Conservation (phyloP, 37 sponge, comb jelly and placozoan genomes). For the Eunapius fragilis region DNA sequence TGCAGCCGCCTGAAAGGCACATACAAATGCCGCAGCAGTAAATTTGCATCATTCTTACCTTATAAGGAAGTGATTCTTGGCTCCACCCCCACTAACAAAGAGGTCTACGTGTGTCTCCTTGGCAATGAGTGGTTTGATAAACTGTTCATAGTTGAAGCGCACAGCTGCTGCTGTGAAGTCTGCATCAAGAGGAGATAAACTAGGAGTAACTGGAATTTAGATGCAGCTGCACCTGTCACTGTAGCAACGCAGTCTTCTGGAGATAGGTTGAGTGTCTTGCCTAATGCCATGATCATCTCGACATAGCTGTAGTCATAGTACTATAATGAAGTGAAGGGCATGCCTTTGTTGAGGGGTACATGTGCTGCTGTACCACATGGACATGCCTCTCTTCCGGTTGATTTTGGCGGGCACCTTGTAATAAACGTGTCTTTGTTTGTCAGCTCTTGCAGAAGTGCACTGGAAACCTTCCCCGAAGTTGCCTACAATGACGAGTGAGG, state of each 20-base stretch:
- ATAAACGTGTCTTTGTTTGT: constrained; percentile 37
- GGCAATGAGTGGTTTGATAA: constrained; percentile 33
- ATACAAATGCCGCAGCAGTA: no score
- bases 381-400: constrained; percentile 66
- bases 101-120: constrained; percentile 23
- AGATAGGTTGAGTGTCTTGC: constrained; percentile 17
- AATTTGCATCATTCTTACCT: constrained; percentile 26
- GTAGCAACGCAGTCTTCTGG: constrained; percentile 48
- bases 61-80: constrained; percentile 44
- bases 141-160: constrained; percentile 17
- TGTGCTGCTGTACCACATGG: no score
- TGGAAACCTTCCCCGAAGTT: constrained; percentile 14
- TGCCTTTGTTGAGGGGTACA: background rate
- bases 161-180: constrained; percentile 66
- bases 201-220: background rate
- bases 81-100: constrained; percentile 85
- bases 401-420: constrained; percentile 53
- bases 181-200: background rate
- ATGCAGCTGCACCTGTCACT: constrained; percentile 46
- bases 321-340: constrained; percentile 7
- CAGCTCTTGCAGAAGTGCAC: constrained; percentile 22
- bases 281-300: background rate
- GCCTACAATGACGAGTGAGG: constrained; percentile 22
- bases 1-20: constrained; percentile 30
- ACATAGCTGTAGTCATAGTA: constrained; percentile 38